Evolutionary conservation across 2,888 invertebrate species (phyloP).

Genomic region (Trisateles emortualis): DNA sequence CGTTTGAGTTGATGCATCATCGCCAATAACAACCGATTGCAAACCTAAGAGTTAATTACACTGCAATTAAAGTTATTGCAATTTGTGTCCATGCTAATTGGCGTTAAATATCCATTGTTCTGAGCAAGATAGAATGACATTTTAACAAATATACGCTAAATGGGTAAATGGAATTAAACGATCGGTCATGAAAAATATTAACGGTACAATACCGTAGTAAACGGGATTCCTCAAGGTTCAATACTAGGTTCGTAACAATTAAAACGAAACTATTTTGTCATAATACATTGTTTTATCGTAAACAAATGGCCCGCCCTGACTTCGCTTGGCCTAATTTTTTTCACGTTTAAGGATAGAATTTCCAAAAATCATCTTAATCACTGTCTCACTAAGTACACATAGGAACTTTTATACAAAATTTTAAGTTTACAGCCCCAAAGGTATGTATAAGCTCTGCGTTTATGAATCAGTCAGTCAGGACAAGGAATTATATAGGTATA

Average conservation of each 20-base stretch:
- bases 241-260: background rate
- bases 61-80: conserved; percentile 8
- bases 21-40: conserved; percentile 8
- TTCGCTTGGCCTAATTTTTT: too few relatives aligned
- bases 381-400: too few relatives aligned
- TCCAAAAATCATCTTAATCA: too few relatives aligned
- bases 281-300: too few relatives aligned
- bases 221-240: conserved; percentile 3
- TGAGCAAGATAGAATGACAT: conserved; percentile 5
- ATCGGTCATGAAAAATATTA: conserved; percentile 8
- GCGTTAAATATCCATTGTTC: conserved; percentile 19
- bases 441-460: too few relatives aligned
- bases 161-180: conserved; percentile 5
- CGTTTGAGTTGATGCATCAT: conserved; percentile 9
- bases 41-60: conserved; percentile 11
- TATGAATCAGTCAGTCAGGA: too few relatives aligned
- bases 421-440: too few relatives aligned
- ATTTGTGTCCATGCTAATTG: conserved; percentile 8
- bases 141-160: conserved; percentile 1
- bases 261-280: background rate
- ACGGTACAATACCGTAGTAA: background rate
- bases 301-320: too few relatives aligned
- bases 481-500: too few relatives aligned
- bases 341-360: too few relatives aligned
- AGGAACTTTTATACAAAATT: too few relatives aligned